phyloP scores from a whole-genome alignment of 2,113 vertebrate genomes.

The Tympanuchus pallidicinctus region DNA sequence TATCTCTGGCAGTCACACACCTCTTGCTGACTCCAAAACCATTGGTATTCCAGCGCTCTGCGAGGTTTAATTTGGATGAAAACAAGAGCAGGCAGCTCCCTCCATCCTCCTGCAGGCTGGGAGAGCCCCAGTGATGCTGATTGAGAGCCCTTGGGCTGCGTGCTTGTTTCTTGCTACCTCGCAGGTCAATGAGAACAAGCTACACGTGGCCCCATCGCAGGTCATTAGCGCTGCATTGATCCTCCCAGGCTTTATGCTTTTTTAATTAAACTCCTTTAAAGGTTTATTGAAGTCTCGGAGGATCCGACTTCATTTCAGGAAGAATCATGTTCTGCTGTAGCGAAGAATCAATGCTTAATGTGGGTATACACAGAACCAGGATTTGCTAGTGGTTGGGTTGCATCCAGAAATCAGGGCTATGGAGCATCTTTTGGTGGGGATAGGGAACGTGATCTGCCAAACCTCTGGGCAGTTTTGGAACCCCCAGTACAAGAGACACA shows the following conservation, averaged over 20 bases:
- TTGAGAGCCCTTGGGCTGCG: background rate
- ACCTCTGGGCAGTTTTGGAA: background rate
- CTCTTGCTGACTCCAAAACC: background rate
- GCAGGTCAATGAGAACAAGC: background rate
- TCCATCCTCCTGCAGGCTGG: background rate
- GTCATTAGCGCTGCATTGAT: background rate
- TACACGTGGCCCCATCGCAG: background rate
- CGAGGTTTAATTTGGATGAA: background rate
- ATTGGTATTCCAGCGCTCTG: rapidly evolving
- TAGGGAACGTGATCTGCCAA: background rate
- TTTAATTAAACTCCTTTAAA: background rate
- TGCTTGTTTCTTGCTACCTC: background rate
- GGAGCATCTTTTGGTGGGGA: background rate
- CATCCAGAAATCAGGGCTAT: background rate
- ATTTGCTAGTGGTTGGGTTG: background rate
- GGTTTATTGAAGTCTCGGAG: background rate
- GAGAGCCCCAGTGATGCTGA: background rate
- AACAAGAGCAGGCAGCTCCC: background rate
- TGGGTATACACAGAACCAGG: background rate
- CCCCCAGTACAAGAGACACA: background rate
- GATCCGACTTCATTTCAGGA: rapidly evolving
- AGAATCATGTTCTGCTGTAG: background rate
- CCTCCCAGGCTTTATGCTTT: background rate
- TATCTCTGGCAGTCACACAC: background rate
- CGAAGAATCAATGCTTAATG: background rate